Percentiles rank a stretch among this genome's conserved stretches.
Conservation (phyloP, 2,113 vertebrate species). For the Coregonus clupeaformis region DNA sequence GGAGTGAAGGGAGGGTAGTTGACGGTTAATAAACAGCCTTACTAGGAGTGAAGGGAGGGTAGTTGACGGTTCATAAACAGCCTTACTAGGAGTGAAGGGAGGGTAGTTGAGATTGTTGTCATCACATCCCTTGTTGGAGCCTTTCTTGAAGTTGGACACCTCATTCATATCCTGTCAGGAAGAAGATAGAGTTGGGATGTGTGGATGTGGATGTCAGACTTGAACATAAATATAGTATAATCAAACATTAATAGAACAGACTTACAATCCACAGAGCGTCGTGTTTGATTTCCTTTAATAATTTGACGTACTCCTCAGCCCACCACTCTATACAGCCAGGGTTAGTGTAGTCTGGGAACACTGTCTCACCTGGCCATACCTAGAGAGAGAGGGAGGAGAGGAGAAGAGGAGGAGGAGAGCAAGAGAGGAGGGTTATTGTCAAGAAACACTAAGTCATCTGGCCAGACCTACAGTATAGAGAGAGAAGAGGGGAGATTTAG, state of each 20-base stretch:
- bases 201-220: neutral
- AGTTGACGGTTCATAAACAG: neutral
- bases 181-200: slow-evolving; percentile 3
- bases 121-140: slow-evolving; percentile 61
- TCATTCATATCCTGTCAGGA: slow-evolving; percentile 94
- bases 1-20: no score
- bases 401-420: neutral
- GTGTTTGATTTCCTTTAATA: slow-evolving; percentile 60
- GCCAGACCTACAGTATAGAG: slow-evolving; percentile 35
- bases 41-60: no score
- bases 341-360: slow-evolving; percentile 84
- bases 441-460: neutral
- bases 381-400: neutral
- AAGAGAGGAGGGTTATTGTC: slow-evolving; percentile 1
- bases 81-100: slow-evolving; percentile 66
- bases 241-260: slow-evolving; percentile 31
- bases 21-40: no score
- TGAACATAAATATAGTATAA: neutral
- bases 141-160: slow-evolving; percentile 84
- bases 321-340: slow-evolving; percentile 82
- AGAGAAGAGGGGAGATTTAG: slow-evolving; percentile 26
- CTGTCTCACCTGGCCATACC: neutral
- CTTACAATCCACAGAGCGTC: slow-evolving; percentile 98
- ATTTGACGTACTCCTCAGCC: slow-evolving; percentile 81
- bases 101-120: slow-evolving; percentile 63